Conservation (phyloP, 2,888 invertebrate genomes). For the Schizaphis graminum region DNA sequence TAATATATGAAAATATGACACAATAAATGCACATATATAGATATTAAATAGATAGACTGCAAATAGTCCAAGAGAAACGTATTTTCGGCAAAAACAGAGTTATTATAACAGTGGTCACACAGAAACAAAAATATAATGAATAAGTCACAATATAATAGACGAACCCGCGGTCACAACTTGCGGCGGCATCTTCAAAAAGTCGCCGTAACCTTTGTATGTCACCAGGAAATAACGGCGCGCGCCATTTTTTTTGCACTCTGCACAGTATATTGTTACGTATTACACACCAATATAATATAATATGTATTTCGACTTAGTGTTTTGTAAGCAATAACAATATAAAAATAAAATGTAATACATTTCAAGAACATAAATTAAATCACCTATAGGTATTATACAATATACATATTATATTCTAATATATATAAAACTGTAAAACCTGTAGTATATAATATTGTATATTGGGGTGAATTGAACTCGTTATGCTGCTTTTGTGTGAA, state of each 20-base stretch:
- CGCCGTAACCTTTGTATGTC: slow-evolving; percentile 84
- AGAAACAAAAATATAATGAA: slow-evolving; percentile 38
- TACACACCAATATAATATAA: background rate
- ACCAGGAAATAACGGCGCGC: slow-evolving; percentile 84
- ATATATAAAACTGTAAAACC: background rate
- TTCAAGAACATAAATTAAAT: background rate
- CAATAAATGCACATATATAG: background rate
- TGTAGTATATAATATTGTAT: background rate
- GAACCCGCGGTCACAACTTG: slow-evolving; percentile 70
- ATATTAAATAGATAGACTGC: slow-evolving; percentile 13
- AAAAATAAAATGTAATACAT: background rate
- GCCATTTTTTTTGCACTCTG: slow-evolving; percentile 83
- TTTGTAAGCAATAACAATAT: background rate
- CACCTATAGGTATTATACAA: background rate
- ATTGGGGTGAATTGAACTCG: background rate
- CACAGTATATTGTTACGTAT: slow-evolving; percentile 59
- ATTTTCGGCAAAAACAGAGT: slow-evolving; percentile 5
- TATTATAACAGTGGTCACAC: slow-evolving; percentile 40
- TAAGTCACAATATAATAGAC: slow-evolving; percentile 58
- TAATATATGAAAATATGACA: background rate
- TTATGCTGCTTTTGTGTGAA: background rate
- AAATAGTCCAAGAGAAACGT: background rate
- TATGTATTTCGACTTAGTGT: background rate
- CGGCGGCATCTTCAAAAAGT: slow-evolving; percentile 80
- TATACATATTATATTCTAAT: background rate